Percentiles rank a stretch among this genome's conserved stretches.
Evolutionary conservation across 2,113 vertebrate genomes (phyloP).

Genomic region (Cygnus atratus): DNA sequence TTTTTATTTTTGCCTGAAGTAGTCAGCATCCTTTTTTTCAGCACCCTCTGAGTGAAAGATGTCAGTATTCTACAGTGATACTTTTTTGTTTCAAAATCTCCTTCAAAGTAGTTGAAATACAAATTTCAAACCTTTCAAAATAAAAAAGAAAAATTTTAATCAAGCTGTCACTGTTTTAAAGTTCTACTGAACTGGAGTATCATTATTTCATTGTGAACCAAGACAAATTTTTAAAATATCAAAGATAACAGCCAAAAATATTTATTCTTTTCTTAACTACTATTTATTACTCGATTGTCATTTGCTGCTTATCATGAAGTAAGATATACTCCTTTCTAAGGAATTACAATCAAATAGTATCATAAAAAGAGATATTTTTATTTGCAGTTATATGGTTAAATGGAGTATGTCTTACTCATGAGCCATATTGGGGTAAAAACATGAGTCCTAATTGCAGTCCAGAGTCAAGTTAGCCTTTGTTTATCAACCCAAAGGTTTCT

Average conservation of each 20-base stretch:
- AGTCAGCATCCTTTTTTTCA: not conserved
- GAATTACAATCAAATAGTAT: not conserved
- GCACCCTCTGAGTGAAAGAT: not conserved
- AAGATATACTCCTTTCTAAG: not conserved
- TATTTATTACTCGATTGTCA: not conserved
- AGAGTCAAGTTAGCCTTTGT: not conserved
- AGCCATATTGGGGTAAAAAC: not conserved
- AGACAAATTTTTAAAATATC: not conserved
- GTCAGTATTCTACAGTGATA: not conserved
- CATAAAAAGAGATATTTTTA: not conserved
- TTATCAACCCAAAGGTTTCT: not conserved
- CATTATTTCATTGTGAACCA: not conserved
- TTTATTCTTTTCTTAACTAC: not conserved
- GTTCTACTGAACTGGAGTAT: not conserved
- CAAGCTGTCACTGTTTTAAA: not conserved
- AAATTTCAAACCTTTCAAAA: constrained; percentile 25
- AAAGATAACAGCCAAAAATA: not conserved
- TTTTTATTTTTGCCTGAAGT: not conserved
- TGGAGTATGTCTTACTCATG: not conserved
- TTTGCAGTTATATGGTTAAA: not conserved
- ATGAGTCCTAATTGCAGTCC: constrained; percentile 16
- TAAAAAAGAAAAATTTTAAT: not conserved
- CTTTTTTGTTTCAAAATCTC: not conserved
- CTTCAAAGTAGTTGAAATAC: not conserved
- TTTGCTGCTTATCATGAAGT: not conserved